These are phyloP conservation scores for Neotoma lepida DNA, from an alignment of 2,113 vertebrate genomes.

Conservation along the genomic window DNA sequence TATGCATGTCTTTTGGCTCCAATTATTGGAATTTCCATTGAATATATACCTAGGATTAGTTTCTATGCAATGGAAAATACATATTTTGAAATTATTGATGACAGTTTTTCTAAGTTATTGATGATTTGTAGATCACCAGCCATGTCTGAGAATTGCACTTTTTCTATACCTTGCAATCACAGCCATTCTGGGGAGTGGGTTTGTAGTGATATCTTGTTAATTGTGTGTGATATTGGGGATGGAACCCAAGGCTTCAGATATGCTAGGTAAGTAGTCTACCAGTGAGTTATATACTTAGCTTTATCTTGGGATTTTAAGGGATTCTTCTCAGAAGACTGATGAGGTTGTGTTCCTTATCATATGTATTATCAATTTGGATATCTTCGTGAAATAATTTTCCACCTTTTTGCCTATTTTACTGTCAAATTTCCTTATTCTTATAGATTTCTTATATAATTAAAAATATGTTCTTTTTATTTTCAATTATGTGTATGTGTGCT, in stretches of 20 bases:
- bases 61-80: neutral
- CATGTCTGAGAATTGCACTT: constrained; percentile 39
- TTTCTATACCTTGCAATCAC: constrained; percentile 39
- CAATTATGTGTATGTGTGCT: neutral
- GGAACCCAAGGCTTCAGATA: neutral
- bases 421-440: constrained; percentile 26
- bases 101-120: constrained; percentile 56
- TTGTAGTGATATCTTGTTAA: neutral
- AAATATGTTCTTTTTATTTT: neutral
- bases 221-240: neutral
- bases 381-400: constrained; percentile 1
- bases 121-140: neutral
- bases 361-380: constrained; percentile 39
- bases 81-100: constrained; percentile 55
- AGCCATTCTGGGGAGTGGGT: constrained; percentile 23
- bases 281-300: neutral
- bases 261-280: neutral
- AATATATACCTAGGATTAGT: constrained; percentile 40
- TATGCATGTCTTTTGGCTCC: neutral
- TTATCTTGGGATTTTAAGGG: constrained; percentile 44
- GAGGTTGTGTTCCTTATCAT: constrained; percentile 28
- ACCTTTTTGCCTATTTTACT: constrained; percentile 16
- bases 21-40: constrained; percentile 50
- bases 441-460: constrained; percentile 25
- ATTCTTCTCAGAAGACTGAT: constrained; percentile 47